Evolutionary conservation across 2,888 invertebrate genomes (phyloP), one percentile per base, ranked within the genome.

Genomic region (Polietes domitor): DNA sequence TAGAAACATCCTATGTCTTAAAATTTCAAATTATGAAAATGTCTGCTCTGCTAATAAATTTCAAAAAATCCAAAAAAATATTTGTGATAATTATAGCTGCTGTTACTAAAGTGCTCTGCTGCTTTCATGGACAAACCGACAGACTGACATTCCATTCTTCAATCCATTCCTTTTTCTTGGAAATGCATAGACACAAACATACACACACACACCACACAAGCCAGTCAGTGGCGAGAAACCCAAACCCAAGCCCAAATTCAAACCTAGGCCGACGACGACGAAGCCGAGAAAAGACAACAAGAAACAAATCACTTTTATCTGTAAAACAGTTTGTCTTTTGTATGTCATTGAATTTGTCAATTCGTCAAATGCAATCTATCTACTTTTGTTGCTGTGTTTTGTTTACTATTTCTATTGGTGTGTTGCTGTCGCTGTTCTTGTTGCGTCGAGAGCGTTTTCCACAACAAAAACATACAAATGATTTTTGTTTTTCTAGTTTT

Each of bases 281-380:
- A 65, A 63, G 41, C 10, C n/a, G 37, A 37, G 4, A 47, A 43
- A 17, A 55, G 24, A 72, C 15, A 72, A 37, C 7, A 10, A 47
- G 28, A 72, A 47, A 72, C 55, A 81, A 77, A 73, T 77, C 77
- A 77, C 58, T 70, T 63, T 81, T 77, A 73, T 74, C 71, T 72
- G 21, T 32, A 75, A 32, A 75, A 71, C 41, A 71, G 68, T 68
- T 65, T 82, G 82, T 77, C 81, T 73, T 68, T 41, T 76, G 55
- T 77, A 58, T 77, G 77, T 82, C 82, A 82, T 47, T 77, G 82
- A 82, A 77, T 82, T 82, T 71, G 82, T 77, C 77, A 77, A 77
- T 74, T 74, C 77, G 74, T 82, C 77, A 82, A 77, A 63, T 82
- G 74, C 70, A 80, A 74, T 82, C 77, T 74, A 47, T 74, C 37